Evolutionary conservation across 2,888 invertebrate genomes (phyloP).

Genomic region (Xestia xanthographa): DNA sequence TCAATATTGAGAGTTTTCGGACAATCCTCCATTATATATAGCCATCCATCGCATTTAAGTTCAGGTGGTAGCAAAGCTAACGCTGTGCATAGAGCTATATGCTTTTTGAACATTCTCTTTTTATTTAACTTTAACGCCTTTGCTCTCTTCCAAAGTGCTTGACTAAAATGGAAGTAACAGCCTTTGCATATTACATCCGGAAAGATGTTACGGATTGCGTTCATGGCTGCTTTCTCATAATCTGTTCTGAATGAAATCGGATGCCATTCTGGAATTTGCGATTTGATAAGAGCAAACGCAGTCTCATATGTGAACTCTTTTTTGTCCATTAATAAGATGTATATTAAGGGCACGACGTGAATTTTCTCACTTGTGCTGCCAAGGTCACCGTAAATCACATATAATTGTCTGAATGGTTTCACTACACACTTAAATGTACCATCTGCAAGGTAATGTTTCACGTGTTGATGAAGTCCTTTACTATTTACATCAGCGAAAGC

Average conservation of each 20-base stretch:
- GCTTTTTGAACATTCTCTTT: slow-evolving; percentile 33
- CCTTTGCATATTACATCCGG: slow-evolving; percentile 35
- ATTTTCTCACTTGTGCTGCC: slow-evolving; percentile 26
- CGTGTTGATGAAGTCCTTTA: slow-evolving; percentile 11
- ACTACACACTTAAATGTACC: slow-evolving; percentile 24
- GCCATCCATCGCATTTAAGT: slow-evolving; percentile 17
- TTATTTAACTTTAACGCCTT: slow-evolving; percentile 40
- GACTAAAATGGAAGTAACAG: slow-evolving; percentile 39
- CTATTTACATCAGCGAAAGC: slow-evolving; percentile 8
- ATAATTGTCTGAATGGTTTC: slow-evolving; percentile 36
- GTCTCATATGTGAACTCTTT: slow-evolving; percentile 27
- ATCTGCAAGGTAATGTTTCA: slow-evolving; percentile 22
- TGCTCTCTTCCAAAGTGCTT: slow-evolving; percentile 40
- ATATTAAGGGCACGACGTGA: slow-evolving; percentile 17
- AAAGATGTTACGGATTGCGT: slow-evolving; percentile 36
- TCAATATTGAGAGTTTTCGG: too few species aligned
- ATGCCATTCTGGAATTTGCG: slow-evolving; percentile 26
- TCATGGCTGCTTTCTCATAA: slow-evolving; percentile 46
- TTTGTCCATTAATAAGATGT: slow-evolving; percentile 21
- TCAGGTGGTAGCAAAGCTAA: slow-evolving; percentile 24
- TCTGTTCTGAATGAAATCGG: slow-evolving; percentile 30
- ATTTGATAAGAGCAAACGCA: slow-evolving; percentile 28
- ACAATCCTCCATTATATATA: slow-evolving; percentile 15
- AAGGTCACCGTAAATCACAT: slow-evolving; percentile 32
- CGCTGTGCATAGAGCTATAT: slow-evolving; percentile 20